phyloP scores from a whole-genome alignment of 2,888 invertebrate genomes.

The Mesochorus sp. region DNA sequence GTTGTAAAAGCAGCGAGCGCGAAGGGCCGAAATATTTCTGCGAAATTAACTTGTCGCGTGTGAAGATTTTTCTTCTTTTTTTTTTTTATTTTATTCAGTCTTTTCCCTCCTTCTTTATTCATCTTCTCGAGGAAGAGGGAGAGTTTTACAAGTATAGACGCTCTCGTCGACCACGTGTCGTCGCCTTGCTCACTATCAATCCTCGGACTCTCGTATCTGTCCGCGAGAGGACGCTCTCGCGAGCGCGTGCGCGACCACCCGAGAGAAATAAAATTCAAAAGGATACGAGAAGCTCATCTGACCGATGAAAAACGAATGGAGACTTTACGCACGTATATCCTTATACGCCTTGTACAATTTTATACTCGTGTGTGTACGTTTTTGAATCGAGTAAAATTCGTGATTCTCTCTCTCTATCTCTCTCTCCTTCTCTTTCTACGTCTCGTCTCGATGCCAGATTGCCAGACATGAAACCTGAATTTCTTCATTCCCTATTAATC shows the following conservation, averaged over 20 bases:
- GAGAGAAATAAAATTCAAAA: constrained; percentile 58
- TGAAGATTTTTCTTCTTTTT: constrained; percentile 37
- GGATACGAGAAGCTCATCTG: constrained; percentile 16
- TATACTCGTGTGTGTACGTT: not conserved
- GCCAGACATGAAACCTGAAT: constrained; percentile 53
- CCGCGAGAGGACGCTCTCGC: not conserved
- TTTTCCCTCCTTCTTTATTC: constrained; percentile 7
- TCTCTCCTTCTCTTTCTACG: no score
- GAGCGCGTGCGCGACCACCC: constrained; percentile 43
- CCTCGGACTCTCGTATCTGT: constrained; percentile 31
- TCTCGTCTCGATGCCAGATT: constrained; percentile 47
- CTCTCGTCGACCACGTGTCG: constrained; percentile 55
- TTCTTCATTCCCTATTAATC: constrained; percentile 59
- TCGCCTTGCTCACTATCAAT: constrained; percentile 63
- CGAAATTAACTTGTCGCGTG: constrained; percentile 62
- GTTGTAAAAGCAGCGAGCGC: not conserved
- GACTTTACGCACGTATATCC: not conserved
- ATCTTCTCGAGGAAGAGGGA: not conserved
- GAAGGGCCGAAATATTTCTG: constrained; percentile 26
- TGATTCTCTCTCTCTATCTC: constrained; percentile 53
- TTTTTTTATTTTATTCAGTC: not conserved
- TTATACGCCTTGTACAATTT: not conserved
- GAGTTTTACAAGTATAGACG: constrained; percentile 32
- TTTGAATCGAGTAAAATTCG: constrained; percentile 57
- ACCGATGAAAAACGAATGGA: constrained; percentile 48